Percentiles rank a stretch among this genome's conserved stretches.
These are phyloP conservation scores for Brachionichthys hirsutus DNA, from an alignment of 2,113 vertebrate genomes.

Conservation along the genomic window DNA sequence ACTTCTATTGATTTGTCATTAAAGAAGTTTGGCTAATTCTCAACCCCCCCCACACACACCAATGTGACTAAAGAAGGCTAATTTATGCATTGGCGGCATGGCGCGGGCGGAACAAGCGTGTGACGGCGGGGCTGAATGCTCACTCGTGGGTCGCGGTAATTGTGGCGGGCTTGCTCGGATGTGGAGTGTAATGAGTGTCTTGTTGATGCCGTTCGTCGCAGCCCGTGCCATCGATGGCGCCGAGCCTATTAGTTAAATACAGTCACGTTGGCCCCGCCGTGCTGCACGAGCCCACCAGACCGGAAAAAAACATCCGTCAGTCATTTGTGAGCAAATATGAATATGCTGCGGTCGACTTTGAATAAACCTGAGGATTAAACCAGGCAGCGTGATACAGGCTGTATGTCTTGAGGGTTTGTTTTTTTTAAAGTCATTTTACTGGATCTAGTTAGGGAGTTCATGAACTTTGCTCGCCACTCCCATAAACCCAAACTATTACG, in stretches of 20 bases:
- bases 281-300: slow-evolving; percentile 51
- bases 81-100: slow-evolving; percentile 61
- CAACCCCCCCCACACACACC: slow-evolving; percentile 32
- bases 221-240: slow-evolving; percentile 52
- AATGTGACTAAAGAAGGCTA: slow-evolving; percentile 62
- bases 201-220: slow-evolving; percentile 72
- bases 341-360: slow-evolving; percentile 13
- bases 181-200: slow-evolving; percentile 69
- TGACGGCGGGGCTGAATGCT: slow-evolving; percentile 50
- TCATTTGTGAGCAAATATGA: slow-evolving; percentile 40
- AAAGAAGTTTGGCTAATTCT: slow-evolving; percentile 58
- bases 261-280: slow-evolving; percentile 40
- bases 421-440: no score
- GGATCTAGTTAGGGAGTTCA: no score
- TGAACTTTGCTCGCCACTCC: no score
- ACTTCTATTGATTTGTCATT: slow-evolving; percentile 43
- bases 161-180: slow-evolving; percentile 66
- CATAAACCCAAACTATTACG: no score
- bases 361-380: slow-evolving; percentile 7
- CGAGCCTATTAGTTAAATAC: slow-evolving; percentile 66
- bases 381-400: neutral
- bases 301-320: slow-evolving; percentile 52
- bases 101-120: slow-evolving; percentile 24
- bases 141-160: slow-evolving; percentile 60
- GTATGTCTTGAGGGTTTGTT: neutral